Conservation (phyloP, 1,140 invertebrate genomes). For the Tetramorium parvispinum region DNA sequence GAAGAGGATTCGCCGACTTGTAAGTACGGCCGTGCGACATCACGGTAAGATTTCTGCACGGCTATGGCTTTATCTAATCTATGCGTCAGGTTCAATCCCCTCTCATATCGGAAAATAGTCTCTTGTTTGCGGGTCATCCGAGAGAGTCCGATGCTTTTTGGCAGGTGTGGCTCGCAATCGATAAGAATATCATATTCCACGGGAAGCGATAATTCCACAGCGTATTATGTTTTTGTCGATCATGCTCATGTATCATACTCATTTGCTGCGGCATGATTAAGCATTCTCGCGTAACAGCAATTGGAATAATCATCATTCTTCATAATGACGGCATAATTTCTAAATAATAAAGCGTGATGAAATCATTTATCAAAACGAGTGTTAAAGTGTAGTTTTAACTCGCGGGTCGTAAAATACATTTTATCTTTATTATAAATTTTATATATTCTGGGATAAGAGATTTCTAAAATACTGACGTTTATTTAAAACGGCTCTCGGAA, state of each 20-base stretch:
- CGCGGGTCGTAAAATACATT: not conserved
- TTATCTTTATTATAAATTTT: not conserved
- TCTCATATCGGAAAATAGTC: not conserved
- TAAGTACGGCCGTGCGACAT: not conserved
- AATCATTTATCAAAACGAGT: not conserved
- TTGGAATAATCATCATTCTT: not conserved
- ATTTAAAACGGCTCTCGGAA: not conserved
- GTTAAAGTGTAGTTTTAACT: not conserved
- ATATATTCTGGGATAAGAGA: not conserved
- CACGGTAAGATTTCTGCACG: not conserved
- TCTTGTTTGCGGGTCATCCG: not conserved
- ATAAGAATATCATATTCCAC: slow-evolving; percentile 20
- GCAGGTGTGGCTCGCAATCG: not conserved
- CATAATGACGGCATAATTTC: not conserved
- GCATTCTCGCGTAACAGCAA: not conserved
- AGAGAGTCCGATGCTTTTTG: not conserved
- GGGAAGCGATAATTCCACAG: not conserved
- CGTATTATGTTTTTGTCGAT: not conserved
- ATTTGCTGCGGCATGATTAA: not conserved
- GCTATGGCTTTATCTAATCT: slow-evolving; percentile 22
- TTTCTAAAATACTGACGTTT: not conserved
- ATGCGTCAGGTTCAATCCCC: not conserved
- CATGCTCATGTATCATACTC: no score
- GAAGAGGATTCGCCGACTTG: not conserved
- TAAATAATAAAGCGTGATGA: slow-evolving; percentile 1